Evolutionary conservation across 2,797 vertebrate species (phyloP).

Genomic region (Gadopsis bispinosus): DNA sequence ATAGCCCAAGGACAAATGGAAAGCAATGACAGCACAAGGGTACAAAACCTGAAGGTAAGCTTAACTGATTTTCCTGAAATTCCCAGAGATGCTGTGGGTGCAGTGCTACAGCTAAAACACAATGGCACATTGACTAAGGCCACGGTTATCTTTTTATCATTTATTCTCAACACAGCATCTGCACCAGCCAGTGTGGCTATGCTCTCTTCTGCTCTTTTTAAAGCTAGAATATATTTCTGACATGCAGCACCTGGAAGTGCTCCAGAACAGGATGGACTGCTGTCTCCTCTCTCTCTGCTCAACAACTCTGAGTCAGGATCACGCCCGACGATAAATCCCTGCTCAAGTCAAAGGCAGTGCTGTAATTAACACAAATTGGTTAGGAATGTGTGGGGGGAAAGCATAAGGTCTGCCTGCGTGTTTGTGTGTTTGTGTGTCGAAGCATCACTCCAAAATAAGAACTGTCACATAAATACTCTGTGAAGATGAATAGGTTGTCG

Average conservation of each 20-base stretch:
- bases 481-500: slow-evolving; percentile 41
- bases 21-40: slow-evolving; percentile 25
- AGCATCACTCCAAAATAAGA: slow-evolving; percentile 22
- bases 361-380: slow-evolving; percentile 49
- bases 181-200: neutral
- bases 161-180: slow-evolving; percentile 2
- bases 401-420: neutral
- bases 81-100: neutral
- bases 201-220: neutral
- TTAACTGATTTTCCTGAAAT: slow-evolving; percentile 24
- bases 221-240: slow-evolving; percentile 29
- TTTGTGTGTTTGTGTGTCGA: slow-evolving; percentile 8
- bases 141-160: slow-evolving; percentile 19
- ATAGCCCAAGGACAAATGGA: neutral
- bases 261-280: slow-evolving; percentile 32
- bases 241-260: slow-evolving; percentile 17
- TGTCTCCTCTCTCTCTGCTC: slow-evolving; percentile 1
- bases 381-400: neutral
- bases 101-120: slow-evolving; percentile 8
- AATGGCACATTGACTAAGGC: slow-evolving; percentile 6
- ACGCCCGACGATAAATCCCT: slow-evolving; percentile 31
- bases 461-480: slow-evolving; percentile 34
- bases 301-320: slow-evolving; percentile 30
- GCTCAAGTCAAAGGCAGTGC: slow-evolving; percentile 40
- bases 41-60: slow-evolving; percentile 13